These are phyloP conservation scores for Asarcornis scutulata DNA, from an alignment of 2,113 vertebrate genomes.

Conservation along the genomic window DNA sequence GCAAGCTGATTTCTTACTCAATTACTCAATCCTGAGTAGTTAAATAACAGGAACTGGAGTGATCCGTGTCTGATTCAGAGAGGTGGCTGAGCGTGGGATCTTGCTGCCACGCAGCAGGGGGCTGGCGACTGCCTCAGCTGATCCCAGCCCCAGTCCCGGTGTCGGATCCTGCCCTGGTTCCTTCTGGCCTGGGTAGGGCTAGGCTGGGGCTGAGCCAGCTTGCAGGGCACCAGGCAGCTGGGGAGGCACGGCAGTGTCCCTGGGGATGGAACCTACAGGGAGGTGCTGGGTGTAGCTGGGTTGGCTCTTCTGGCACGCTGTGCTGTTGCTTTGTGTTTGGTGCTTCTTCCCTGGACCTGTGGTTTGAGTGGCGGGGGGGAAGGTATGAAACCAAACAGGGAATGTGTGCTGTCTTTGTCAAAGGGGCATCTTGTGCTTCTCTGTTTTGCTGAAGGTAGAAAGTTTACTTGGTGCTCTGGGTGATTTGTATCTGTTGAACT, in stretches of 20 bases:
- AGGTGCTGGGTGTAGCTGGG: neutral
- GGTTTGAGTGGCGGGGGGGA: no score
- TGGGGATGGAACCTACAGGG: neutral
- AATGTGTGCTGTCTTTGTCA: neutral
- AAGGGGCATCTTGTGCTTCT: neutral
- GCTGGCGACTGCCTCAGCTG: neutral
- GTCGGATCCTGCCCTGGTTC: neutral
- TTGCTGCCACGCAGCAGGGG: neutral
- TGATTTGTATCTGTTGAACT: neutral
- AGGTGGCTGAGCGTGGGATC: neutral
- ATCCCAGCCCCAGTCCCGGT: neutral
- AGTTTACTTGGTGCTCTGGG: neutral
- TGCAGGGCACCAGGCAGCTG: accelerated
- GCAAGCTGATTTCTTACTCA: neutral
- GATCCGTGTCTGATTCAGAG: neutral
- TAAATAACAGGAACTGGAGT: no score
- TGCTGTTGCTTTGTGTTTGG: neutral
- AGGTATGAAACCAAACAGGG: neutral
- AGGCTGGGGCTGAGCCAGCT: neutral
- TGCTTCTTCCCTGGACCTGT: neutral
- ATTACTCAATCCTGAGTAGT: neutral
- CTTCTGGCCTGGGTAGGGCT: neutral
- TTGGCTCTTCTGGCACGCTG: neutral
- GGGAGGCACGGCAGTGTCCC: neutral
- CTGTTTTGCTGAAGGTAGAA: neutral